A percentile compares a stretch with the other conserved stretches of the same genome.
These are phyloP conservation scores for Chionomys nivalis DNA, from an alignment of 2,113 vertebrate species.

Conservation along the genomic window DNA sequence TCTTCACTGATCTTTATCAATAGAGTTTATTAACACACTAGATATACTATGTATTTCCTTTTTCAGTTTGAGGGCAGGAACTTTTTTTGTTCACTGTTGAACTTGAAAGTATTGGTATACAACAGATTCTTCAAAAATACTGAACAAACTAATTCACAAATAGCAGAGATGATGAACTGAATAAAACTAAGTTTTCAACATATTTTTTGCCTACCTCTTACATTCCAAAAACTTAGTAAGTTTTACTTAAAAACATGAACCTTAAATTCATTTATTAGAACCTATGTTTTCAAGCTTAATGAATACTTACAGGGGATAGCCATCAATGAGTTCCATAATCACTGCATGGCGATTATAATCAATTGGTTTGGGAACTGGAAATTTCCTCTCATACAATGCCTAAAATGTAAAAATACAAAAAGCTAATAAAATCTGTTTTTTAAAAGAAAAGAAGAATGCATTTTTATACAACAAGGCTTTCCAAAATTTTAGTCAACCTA, in stretches of 20 bases:
- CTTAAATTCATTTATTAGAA: neutral
- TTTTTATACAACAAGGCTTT: neutral
- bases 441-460: constrained; percentile 37
- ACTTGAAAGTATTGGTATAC: neutral
- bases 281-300: neutral
- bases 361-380: constrained; percentile 96
- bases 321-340: constrained; percentile 97
- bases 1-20: constrained; percentile 2
- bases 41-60: neutral
- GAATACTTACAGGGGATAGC: constrained; percentile 95
- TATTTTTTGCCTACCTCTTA: neutral
- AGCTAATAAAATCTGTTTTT: constrained; percentile 17
- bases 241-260: neutral
- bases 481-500: constrained; percentile 5
- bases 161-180: constrained; percentile 30
- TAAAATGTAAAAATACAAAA: constrained; percentile 73
- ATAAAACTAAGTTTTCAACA: constrained; percentile 52
- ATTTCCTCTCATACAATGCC: constrained; percentile 94
- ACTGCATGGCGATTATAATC: constrained; percentile 98
- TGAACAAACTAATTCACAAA: neutral
- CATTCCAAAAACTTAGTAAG: neutral
- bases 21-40: neutral
- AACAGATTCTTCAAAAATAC: constrained; percentile 1
- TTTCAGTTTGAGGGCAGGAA: neutral
- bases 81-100: constrained; percentile 9